These are phyloP conservation scores for Agrochola macilenta DNA, from an alignment of 2,888 invertebrate species.

Conservation along the genomic window DNA sequence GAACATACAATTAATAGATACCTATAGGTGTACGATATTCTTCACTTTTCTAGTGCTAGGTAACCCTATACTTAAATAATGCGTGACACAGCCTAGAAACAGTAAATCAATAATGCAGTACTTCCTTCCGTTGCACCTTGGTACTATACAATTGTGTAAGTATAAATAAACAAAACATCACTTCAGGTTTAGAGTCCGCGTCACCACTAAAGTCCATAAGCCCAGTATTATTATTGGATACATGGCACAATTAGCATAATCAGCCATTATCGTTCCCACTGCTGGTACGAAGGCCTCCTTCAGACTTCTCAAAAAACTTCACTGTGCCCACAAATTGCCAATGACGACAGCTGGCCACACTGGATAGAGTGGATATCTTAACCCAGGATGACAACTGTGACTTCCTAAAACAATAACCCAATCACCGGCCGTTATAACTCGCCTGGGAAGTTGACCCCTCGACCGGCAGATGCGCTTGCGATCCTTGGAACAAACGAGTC, in stretches of 20 bases:
- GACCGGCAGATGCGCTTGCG: conserved; percentile 1
- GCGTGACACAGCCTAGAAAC: conserved; percentile 8
- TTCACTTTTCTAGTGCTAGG: neutral
- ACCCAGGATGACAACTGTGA: conserved; percentile 28
- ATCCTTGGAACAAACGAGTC: neutral
- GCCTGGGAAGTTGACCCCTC: conserved; percentile 37
- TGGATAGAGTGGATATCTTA: conserved; percentile 14
- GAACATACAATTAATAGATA: too few relatives aligned
- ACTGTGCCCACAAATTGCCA: neutral
- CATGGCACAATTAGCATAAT: too few relatives aligned
- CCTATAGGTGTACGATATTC: neutral
- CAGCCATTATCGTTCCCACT: too few relatives aligned
- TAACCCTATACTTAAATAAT: conserved; percentile 25
- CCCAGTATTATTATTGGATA: neutral
- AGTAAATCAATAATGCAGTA: conserved; percentile 40
- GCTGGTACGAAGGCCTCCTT: too few relatives aligned
- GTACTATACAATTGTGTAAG: neutral
- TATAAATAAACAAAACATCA: neutral
- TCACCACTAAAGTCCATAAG: too few relatives aligned
- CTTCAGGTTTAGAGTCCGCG: too few relatives aligned
- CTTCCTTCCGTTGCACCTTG: conserved; percentile 24
- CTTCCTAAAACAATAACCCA: conserved; percentile 43
- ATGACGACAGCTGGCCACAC: neutral
- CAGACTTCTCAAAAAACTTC: too few relatives aligned
- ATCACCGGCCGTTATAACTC: conserved; percentile 24